A percentile compares a stretch with the other conserved stretches of the same genome.
Conservation (phyloP, 2,113 vertebrate genomes). For the Neogale vison region DNA sequence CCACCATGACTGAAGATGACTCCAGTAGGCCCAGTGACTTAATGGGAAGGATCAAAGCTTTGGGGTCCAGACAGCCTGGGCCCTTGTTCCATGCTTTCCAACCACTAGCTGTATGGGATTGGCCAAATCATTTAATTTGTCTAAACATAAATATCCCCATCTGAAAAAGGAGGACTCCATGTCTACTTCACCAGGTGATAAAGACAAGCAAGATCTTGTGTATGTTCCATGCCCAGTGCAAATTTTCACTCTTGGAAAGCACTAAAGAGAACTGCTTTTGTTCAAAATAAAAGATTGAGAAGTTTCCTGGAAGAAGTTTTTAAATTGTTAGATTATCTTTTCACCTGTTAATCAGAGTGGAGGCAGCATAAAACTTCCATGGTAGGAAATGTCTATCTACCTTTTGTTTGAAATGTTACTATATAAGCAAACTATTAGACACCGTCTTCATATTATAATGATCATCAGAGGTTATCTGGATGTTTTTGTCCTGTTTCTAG, state of each 20-base stretch:
- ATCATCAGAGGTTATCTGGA: background rate
- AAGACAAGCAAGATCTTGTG: background rate
- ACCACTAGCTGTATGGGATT: background rate
- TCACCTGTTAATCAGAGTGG: background rate
- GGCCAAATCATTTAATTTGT: background rate
- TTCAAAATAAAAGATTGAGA: background rate
- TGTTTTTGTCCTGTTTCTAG: background rate
- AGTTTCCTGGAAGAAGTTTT: background rate
- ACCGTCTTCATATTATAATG: background rate
- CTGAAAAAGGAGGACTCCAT: no score
- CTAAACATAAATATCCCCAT: background rate
- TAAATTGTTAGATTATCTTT: background rate
- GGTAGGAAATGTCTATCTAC: background rate
- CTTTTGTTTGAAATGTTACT: background rate
- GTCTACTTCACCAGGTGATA: background rate
- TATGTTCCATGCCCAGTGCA: rapidly evolving
- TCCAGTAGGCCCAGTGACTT: background rate
- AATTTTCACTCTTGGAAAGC: background rate
- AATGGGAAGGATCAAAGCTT: background rate
- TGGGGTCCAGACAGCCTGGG: background rate
- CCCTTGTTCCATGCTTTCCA: background rate
- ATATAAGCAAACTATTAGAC: background rate
- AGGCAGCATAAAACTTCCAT: background rate
- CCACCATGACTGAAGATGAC: background rate
- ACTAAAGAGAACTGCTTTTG: background rate